Evolutionary conservation across 2,113 vertebrate species (phyloP).

Genomic region (Ceratotherium simum): DNA sequence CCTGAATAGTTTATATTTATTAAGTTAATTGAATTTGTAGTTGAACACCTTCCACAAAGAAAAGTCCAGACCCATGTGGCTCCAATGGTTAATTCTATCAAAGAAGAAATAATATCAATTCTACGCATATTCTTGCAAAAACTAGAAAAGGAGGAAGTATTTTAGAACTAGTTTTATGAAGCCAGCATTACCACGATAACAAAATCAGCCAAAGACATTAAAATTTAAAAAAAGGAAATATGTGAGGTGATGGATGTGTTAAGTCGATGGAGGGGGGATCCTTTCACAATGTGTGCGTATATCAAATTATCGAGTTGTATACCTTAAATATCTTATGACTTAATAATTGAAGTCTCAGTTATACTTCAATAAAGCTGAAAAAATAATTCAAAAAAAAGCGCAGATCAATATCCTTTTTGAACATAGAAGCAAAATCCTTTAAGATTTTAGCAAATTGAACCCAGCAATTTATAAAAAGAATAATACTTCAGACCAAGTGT

Average conservation of each 20-base stretch:
- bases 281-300: neutral
- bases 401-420: neutral
- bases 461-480: neutral
- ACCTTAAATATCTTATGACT: neutral
- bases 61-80: neutral
- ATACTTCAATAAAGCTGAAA: neutral
- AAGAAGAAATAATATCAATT: neutral
- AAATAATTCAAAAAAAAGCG: neutral
- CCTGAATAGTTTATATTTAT: neutral
- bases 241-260: neutral
- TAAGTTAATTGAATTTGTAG: neutral
- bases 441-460: neutral
- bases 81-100: neutral
- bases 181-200: neutral
- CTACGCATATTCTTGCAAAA: neutral
- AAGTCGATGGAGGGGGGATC: neutral
- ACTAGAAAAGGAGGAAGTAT: neutral
- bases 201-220: neutral
- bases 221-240: neutral
- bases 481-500: neutral
- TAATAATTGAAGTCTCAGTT: neutral
- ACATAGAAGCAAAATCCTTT: neutral
- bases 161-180: neutral
- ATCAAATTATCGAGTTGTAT: neutral
- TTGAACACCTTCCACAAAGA: neutral